Percentiles rank a stretch among this genome's conserved stretches.
phyloP scores from a whole-genome alignment of 2,888 invertebrate species.

The Gortyna flavago region DNA sequence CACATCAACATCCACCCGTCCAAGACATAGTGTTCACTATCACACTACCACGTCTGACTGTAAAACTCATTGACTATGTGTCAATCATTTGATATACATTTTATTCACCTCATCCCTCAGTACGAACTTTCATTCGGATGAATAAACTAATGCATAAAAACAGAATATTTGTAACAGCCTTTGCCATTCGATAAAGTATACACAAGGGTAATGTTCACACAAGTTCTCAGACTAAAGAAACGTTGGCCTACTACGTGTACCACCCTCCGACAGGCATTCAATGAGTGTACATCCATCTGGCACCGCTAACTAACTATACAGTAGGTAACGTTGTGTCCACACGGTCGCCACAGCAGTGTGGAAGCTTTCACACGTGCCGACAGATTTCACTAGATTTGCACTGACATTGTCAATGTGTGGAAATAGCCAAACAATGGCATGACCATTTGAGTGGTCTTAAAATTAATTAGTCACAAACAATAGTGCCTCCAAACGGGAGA shows the following conservation, averaged over 20 bases:
- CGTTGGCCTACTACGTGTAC: neutral
- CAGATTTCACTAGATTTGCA: neutral
- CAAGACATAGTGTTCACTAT: neutral
- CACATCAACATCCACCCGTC: neutral
- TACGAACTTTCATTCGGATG: neutral
- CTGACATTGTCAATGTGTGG: neutral
- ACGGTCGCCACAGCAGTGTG: too few relatives aligned
- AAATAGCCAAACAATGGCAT: neutral
- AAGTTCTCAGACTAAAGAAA: neutral
- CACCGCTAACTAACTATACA: neutral
- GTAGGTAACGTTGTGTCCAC: neutral
- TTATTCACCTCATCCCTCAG: neutral
- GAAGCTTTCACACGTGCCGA: neutral
- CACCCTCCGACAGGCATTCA: neutral
- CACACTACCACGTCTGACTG: neutral
- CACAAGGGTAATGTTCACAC: neutral
- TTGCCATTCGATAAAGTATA: neutral
- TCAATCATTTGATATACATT: neutral
- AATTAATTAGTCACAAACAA: neutral
- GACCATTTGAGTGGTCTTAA: neutral
- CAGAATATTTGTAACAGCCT: neutral
- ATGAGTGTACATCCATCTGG: neutral
- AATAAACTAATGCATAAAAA: slow-evolving; percentile 7
- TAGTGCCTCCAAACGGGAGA: neutral
- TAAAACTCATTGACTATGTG: neutral